Evolutionary conservation across 2,113 vertebrate genomes (phyloP), one percentile per base, ranked within the genome.

Genomic region (Halcyon malimbica): DNA sequence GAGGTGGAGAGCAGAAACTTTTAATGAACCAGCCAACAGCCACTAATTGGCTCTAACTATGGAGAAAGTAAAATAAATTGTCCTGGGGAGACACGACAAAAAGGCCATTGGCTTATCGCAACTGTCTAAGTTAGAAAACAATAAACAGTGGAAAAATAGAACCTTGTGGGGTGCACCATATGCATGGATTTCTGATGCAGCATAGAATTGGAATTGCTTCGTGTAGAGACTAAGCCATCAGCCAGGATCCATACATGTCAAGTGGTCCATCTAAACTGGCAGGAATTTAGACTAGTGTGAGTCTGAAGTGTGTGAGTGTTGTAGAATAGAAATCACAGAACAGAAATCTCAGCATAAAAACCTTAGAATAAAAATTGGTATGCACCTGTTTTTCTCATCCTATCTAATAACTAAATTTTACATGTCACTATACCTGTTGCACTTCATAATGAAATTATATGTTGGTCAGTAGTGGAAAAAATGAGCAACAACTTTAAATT

Each of bases 101-200:
- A 77, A 81, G 21, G 9, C 8, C 2, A 1, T 41, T 84, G 18
- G 6, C 7, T 65, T 42, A 26, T 25, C 20, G 4, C 17, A 71
- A 20, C 4, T 7, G 53, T 57, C 11, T 76, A 41, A 71, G 5
- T 56, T 42, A 62, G 16, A 84, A 81, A 84, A 11, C 19, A 46
- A 68, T 37, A 53, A 81, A 60, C 3, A 70, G 7, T 51, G 18
- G 46, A 81, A 91, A 42, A 57, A 71, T 37, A 39, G 1, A 3
- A n/a, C 18, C 19, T 53, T 48, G 9, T 26, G 10, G 4, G 13
- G 1, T 13, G 2, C 11, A n/a, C 16, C 11, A 3, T 11, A 1
- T 24, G 12, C 14, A n/a, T 20, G 26, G 18, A 71, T 68, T 77
- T 73, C n/a, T 85, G 16, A 63, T 9, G 24, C 23, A 31, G 9